Base-by-base conservation (phyloP, 2,888 invertebrate species). In the Anodontia alba region DNA sequence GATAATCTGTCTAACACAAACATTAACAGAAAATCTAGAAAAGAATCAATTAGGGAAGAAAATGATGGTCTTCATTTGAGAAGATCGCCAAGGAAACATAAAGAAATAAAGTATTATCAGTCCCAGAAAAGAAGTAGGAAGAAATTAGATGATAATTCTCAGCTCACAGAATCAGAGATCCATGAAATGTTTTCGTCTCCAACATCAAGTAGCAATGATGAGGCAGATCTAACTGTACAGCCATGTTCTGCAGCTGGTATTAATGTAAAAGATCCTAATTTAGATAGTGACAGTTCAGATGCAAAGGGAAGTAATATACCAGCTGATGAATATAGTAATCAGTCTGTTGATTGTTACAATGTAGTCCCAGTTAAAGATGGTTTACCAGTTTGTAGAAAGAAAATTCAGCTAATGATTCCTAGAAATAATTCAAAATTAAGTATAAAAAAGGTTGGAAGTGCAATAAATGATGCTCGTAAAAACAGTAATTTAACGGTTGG, bases 301-400 rank as follows among this genome's bases (percentile, higher is more conserved):
- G 38, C 38, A 38, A 38, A 12, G 5, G 38, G 7, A 38, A 20
- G 17, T 12, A 20, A 17, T 3, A 20, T 46, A 12, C 17, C 15
- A 15, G 20, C 3, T 20, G 23, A 26, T 12, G 73, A 76, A 31
- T 8, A 5, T 38, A 12, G 5, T 12, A 77, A 29, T 68, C 79
- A 81, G 57, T 79, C 81, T 12, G 62, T 84, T 36, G 84, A 84
- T 36, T 77, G 69, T 38, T 84, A 72, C 20, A 77, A 82, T 49
- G 54, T 86, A 26, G 75, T 86, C n/a, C 86, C 86, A 20, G 73
- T 86, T 0, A 80, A 67, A 62, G 70, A 80, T 77, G 78, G 82
- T 12, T 69, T 71, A 49, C 70, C 72, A n/a, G 42, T 67, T 51
- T 67, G 33, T 15, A 69, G 67, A 20, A 78, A 72, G 69, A 71